Evolutionary conservation across 1,140 invertebrate species (phyloP).

Genomic region (Dendrolimus kikuchii): DNA sequence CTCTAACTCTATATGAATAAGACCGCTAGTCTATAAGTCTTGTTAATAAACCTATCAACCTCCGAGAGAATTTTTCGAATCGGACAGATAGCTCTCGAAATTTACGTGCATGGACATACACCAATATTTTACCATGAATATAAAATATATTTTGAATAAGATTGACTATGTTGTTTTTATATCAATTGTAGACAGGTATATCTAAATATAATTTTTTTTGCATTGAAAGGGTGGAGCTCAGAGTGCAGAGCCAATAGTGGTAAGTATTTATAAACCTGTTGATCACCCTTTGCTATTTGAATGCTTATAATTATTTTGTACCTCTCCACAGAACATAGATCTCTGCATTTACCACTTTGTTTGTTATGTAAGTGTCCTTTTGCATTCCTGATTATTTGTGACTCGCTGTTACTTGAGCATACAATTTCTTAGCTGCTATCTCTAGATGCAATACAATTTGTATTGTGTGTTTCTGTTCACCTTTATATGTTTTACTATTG

Average conservation of each 20-base stretch:
- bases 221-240: slow-evolving; percentile 87
- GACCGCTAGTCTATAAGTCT: too few relatives aligned
- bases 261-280: slow-evolving; percentile 75
- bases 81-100: too few relatives aligned
- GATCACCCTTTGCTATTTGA: slow-evolving; percentile 25
- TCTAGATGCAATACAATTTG: slow-evolving; percentile 61
- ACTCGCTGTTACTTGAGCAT: slow-evolving; percentile 17
- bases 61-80: too few relatives aligned
- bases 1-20: too few relatives aligned
- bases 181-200: slow-evolving; percentile 15
- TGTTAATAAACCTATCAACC: too few relatives aligned
- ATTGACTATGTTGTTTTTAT: neutral
- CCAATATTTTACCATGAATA: too few relatives aligned
- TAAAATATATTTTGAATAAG: too few relatives aligned
- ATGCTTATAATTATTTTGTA: slow-evolving; percentile 29
- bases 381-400: slow-evolving; percentile 25
- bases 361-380: slow-evolving; percentile 19
- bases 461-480: slow-evolving; percentile 35
- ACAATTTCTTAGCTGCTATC: slow-evolving; percentile 63
- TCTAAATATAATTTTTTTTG: slow-evolving; percentile 39
- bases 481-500: slow-evolving; percentile 22
- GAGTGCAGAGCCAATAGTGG: slow-evolving; percentile 95
- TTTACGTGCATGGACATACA: too few relatives aligned
- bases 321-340: slow-evolving; percentile 10
- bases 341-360: slow-evolving; percentile 19